Evolutionary conservation across 2,888 invertebrate species (phyloP), one percentile per base, ranked within the genome.

Genomic region (Drosophila fulvimacula): DNA sequence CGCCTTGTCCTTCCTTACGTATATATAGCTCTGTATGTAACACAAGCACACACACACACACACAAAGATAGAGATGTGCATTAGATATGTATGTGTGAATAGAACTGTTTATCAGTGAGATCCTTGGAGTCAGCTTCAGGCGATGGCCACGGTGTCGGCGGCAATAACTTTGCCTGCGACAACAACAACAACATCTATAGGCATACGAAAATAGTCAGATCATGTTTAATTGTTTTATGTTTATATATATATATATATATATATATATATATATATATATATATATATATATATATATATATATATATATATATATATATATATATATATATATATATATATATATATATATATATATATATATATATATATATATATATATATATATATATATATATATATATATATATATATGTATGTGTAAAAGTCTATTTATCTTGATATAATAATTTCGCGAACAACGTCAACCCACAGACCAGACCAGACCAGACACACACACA

Each of bases 171-270:
- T 15, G 27, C 24, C n/a, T 15, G 17, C 11, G 44, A 17, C 13
- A 39, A 30, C 41, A 65, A 36, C 27, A 42, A n/a, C 9, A 21
- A 11, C 15, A 5, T 2, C 36, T 5, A 27, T 27, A 30, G 10
- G 30, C 30, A 10, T 30, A 30, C 0, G 30, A 53, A 66, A 63
- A 42, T 62, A 63, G 67, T 75, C 68, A 57, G 75, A 58, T 81
- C 79, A 75, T 69, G 58, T 74, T 78, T 65, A 65, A 71, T 66
- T 66, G 24, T 64, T 67, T 57, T 42, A 66, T 57, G 65, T 59
- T 41, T 61, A 39, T 34, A 30, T 52, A 30, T 52, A 17, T 32
- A 44, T 55, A 61, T 44, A 51, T 46, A 57, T 59, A 51, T 57
- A 62, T 34, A 5, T 24, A 9, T 6, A 13, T 27, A 39, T 66